A percentile compares a stretch with the other conserved stretches of the same genome.
phyloP scores from a whole-genome alignment of 2,888 invertebrate genomes.

The Lithophane semibrunnea region DNA sequence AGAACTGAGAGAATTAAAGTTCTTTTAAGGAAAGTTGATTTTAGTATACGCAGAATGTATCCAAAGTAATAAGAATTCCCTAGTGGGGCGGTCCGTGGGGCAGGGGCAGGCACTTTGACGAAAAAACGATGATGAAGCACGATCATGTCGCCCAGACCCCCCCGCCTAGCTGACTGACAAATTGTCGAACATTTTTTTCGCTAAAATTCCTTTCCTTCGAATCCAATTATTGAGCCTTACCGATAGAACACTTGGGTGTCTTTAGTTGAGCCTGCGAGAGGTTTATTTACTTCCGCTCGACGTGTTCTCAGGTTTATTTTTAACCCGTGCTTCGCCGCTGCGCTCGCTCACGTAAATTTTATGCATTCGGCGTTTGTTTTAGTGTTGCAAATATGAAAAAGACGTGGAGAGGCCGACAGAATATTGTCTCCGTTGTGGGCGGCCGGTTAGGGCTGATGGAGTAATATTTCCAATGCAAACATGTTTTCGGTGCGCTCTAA shows the following conservation, averaged over 20 bases:
- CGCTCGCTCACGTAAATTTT: constrained; percentile 68
- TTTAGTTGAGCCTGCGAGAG: constrained; percentile 70
- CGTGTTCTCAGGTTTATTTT: constrained; percentile 70
- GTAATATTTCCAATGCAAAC: constrained; percentile 81
- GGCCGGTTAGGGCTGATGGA: constrained; percentile 70
- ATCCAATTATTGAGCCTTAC: constrained; percentile 85
- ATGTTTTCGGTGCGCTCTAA: constrained; percentile 80
- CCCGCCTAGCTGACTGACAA: constrained; percentile 84
- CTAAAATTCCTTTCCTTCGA: constrained; percentile 84
- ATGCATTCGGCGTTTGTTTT: constrained; percentile 72
- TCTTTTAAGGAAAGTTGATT: constrained; percentile 83
- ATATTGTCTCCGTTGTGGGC: constrained; percentile 71
- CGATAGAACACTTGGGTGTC: constrained; percentile 76
- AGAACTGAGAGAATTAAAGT: constrained; percentile 85
- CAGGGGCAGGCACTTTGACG: constrained; percentile 80
- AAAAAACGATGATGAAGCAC: constrained; percentile 88
- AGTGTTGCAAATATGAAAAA: constrained; percentile 75
- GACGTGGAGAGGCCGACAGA: constrained; percentile 69
- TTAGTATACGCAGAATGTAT: constrained; percentile 82
- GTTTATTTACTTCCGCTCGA: constrained; percentile 76
- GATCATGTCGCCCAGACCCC: constrained; percentile 82
- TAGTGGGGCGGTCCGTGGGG: constrained; percentile 74
- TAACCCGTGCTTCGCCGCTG: constrained; percentile 64
- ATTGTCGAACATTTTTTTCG: constrained; percentile 86
- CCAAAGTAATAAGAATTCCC: constrained; percentile 85